Conservation (phyloP, 2,888 invertebrate species). For the Omphaloscelis lunosa region DNA sequence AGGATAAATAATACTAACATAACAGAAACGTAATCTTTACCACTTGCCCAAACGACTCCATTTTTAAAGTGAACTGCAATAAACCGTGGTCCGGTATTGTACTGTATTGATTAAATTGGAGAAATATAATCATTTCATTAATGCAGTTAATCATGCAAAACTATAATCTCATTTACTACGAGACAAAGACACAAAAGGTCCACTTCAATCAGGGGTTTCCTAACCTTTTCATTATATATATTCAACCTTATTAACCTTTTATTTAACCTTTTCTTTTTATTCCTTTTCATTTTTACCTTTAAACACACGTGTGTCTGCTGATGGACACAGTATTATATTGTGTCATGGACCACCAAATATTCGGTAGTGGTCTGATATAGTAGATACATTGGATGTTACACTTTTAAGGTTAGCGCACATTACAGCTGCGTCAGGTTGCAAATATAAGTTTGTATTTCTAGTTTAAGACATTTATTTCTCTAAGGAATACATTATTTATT, state of each 20-base stretch:
- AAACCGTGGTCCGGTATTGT: background rate
- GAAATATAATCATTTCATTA: slow-evolving; percentile 24
- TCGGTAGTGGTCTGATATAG: background rate
- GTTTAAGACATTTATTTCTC: too few species aligned
- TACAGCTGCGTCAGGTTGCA: background rate
- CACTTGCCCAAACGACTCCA: background rate
- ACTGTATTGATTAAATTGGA: background rate
- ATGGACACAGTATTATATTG: background rate
- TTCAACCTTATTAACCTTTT: too few species aligned
- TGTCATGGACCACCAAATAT: background rate
- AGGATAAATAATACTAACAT: slow-evolving; percentile 10
- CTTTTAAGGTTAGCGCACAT: background rate
- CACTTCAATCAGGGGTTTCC: background rate
- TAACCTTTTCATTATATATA: background rate
- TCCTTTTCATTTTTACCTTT: too few species aligned
- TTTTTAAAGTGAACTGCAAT: slow-evolving; percentile 9
- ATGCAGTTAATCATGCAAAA: slow-evolving; percentile 16
- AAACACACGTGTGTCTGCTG: background rate
- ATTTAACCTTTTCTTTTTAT: too few species aligned
- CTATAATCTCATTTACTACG: background rate
- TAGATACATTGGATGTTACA: background rate
- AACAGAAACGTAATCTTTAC: background rate
- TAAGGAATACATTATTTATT: too few species aligned
- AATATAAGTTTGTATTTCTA: background rate
- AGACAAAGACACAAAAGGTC: slow-evolving; percentile 1